Percentiles rank a stretch among this genome's conserved stretches.
phyloP scores from a whole-genome alignment of 2,888 invertebrate species.

The Diarsia rubi region DNA sequence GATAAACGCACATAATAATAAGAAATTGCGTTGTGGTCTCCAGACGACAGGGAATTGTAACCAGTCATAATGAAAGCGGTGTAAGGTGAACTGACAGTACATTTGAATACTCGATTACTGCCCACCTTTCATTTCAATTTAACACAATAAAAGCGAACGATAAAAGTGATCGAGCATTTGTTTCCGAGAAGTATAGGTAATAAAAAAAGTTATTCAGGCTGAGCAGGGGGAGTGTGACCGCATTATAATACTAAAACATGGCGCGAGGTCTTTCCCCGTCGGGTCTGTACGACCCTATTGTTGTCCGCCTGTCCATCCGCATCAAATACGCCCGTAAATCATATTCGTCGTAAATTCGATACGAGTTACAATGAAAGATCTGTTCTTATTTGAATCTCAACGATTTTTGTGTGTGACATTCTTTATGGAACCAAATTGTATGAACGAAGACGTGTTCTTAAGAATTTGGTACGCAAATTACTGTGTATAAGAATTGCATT shows the following conservation, averaged over 20 bases:
- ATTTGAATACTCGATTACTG: slow-evolving; percentile 62
- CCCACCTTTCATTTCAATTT: slow-evolving; percentile 70
- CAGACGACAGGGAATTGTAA: slow-evolving; percentile 70
- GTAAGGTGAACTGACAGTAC: slow-evolving; percentile 52
- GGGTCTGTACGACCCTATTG: slow-evolving; percentile 85
- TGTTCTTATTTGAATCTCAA: slow-evolving; percentile 86
- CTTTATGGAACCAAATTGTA: slow-evolving; percentile 63
- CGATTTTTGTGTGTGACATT: slow-evolving; percentile 66
- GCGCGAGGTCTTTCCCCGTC: slow-evolving; percentile 79
- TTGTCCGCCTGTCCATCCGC: slow-evolving; percentile 88
- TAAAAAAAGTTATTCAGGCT: slow-evolving; percentile 81
- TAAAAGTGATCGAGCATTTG: slow-evolving; percentile 76
- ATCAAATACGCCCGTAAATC: slow-evolving; percentile 89
- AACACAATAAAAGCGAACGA: slow-evolving; percentile 67
- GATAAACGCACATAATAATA: slow-evolving; percentile 46
- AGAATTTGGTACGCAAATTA: slow-evolving; percentile 53
- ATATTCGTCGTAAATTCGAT: slow-evolving; percentile 90
- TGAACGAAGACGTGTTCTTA: slow-evolving; percentile 64
- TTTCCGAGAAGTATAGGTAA: slow-evolving; percentile 81
- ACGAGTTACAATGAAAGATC: slow-evolving; percentile 87
- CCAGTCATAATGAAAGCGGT: slow-evolving; percentile 51
- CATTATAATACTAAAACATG: slow-evolving; percentile 88
- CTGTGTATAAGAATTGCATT: slow-evolving; percentile 21
- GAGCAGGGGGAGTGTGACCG: slow-evolving; percentile 81
- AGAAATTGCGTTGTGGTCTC: slow-evolving; percentile 58